phyloP scores from a whole-genome alignment of 2,797 vertebrate species.

The Danio albolineatus region DNA sequence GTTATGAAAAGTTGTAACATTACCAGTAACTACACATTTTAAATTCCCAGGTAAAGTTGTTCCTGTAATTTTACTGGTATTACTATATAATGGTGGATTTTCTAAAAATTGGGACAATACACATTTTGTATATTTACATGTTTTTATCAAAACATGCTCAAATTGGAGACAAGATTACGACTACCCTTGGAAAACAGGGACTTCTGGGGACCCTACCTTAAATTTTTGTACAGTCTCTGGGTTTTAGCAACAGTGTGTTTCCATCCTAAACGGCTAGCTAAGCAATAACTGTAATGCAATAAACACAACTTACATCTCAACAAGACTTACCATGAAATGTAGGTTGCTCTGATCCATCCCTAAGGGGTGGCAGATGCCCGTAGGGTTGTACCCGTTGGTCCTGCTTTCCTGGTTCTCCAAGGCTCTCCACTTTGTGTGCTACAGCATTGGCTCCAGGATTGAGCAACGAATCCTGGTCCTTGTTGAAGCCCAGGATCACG shows the following conservation, averaged over 20 bases:
- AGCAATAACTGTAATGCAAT: neutral
- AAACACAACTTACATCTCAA: neutral
- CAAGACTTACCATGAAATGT: conserved; percentile 75
- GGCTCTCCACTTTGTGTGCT: conserved; percentile 69
- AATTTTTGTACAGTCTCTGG: neutral
- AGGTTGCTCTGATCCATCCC: conserved; percentile 68
- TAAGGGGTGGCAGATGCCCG: conserved; percentile 69
- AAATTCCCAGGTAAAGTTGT: no score
- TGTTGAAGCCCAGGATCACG: conserved; percentile 84
- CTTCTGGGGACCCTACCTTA: no score
- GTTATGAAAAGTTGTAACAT: no score
- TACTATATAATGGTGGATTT: no score
- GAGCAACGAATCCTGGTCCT: conserved; percentile 80
- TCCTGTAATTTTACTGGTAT: no score
- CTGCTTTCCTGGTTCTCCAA: conserved; percentile 70
- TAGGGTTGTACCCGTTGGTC: conserved; percentile 69
- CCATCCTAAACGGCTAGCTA: neutral
- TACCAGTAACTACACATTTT: no score
- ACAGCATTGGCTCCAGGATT: conserved; percentile 64
- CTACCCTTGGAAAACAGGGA: no score
- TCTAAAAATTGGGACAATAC: no score
- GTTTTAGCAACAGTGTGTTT: neutral
- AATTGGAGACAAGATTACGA: no score
- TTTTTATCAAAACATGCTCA: no score
- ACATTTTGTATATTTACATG: no score